phyloP scores from a whole-genome alignment of 2,888 invertebrate genomes.

The Eilema sororculum region DNA sequence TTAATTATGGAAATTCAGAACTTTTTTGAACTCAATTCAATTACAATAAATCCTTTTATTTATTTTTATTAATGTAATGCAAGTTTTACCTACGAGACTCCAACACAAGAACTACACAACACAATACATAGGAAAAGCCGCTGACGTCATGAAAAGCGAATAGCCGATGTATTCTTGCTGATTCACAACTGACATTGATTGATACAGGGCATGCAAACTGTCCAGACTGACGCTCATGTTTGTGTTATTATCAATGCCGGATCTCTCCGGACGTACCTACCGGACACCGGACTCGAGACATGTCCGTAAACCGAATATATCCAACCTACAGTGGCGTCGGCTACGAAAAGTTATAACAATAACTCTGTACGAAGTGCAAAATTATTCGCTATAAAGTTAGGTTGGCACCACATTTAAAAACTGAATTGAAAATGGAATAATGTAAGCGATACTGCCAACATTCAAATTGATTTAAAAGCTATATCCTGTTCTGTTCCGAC shows the following conservation, averaged over 20 bases:
- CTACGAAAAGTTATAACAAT: background rate
- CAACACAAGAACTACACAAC: background rate
- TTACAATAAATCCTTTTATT: too few species aligned
- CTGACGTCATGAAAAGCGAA: conserved; percentile 12
- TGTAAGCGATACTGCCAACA: background rate
- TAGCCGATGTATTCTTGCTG: conserved; percentile 15
- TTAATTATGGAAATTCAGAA: too few species aligned
- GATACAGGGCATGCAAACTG: conserved; percentile 48
- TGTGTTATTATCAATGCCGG: conserved; percentile 52
- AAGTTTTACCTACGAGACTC: background rate
- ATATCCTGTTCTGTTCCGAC: background rate
- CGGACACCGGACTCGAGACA: conserved; percentile 38
- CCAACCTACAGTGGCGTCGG: background rate
- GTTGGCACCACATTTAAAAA: background rate
- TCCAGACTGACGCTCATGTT: conserved; percentile 36
- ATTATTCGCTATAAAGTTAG: conserved; percentile 1
- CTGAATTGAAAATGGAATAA: background rate
- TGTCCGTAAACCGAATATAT: conserved; percentile 33
- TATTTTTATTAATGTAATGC: background rate
- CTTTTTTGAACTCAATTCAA: too few species aligned
- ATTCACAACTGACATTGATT: conserved; percentile 47
- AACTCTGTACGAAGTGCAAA: background rate
- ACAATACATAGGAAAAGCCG: conserved; percentile 6
- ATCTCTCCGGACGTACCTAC: conserved; percentile 37
- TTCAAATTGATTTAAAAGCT: background rate